Percentiles rank a stretch among this genome's conserved stretches.
Evolutionary conservation across 2,888 invertebrate genomes (phyloP).

Genomic region (Plagodis pulveraria): DNA sequence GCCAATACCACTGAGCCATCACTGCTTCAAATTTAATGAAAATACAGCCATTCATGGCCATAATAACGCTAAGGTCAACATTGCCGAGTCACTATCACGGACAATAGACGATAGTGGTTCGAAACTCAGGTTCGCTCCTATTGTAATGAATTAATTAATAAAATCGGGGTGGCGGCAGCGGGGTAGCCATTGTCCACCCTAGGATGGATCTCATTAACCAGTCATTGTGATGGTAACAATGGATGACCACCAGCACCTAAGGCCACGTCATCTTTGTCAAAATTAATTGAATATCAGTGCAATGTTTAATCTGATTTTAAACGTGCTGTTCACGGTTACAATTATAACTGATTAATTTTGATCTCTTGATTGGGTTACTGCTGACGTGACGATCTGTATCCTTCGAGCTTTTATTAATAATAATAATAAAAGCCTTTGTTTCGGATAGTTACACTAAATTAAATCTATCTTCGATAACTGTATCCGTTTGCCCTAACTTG

Average conservation of each 20-base stretch:
- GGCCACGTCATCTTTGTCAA: conserved; percentile 56
- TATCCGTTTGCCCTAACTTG: too few relatives aligned
- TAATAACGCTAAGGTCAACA: conserved; percentile 50
- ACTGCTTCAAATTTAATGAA: conserved; percentile 13
- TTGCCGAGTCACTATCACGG: conserved; percentile 73
- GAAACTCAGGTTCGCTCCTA: conserved; percentile 76
- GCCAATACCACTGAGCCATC: too few relatives aligned
- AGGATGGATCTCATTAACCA: conserved; percentile 83
- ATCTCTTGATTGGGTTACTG: too few relatives aligned
- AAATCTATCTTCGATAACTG: too few relatives aligned
- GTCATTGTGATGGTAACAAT: conserved; percentile 74
- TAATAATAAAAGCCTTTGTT: too few relatives aligned
- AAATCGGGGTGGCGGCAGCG: conserved; percentile 74
- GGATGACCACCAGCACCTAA: conserved; percentile 49
- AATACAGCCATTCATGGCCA: conserved; percentile 13
- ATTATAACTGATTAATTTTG: too few relatives aligned
- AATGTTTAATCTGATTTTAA: conserved; percentile 5
- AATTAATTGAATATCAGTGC: conserved; percentile 30
- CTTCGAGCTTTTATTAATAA: too few relatives aligned
- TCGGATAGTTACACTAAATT: too few relatives aligned
- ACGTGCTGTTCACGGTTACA: background rate
- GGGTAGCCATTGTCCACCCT: conserved; percentile 73
- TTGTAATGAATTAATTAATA: conserved; percentile 85
- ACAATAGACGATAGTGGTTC: conserved; percentile 72
- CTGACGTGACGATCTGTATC: too few relatives aligned